Conservation (phyloP, 2,888 invertebrate genomes). For the Hirtodrosophila confusa region DNA sequence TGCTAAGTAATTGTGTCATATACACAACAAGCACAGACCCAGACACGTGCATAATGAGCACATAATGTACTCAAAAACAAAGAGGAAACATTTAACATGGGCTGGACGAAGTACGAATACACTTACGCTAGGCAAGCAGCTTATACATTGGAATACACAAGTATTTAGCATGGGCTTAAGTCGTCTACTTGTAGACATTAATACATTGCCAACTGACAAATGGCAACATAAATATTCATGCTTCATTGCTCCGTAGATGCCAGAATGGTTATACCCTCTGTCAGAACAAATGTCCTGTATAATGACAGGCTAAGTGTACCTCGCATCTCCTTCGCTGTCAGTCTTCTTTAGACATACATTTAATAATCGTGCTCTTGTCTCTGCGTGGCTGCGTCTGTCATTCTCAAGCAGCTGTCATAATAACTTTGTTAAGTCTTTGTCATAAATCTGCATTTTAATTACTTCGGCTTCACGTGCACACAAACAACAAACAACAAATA, state of each 20-base stretch:
- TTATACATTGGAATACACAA: not conserved
- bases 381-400: constrained; percentile 37
- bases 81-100: not conserved
- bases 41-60: constrained; percentile 62
- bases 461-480: constrained; percentile 39
- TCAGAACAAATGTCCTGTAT: constrained; percentile 17
- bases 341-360: constrained; percentile 11
- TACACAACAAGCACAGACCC: constrained; percentile 32
- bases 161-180: not conserved
- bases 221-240: constrained; percentile 23
- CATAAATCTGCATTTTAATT: constrained; percentile 74
- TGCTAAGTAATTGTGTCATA: constrained; percentile 76
- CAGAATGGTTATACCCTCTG: constrained; percentile 20
- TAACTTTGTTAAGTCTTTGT: constrained; percentile 67
- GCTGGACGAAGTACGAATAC: constrained; percentile 19
- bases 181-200: not conserved
- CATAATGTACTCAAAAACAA: constrained; percentile 27
- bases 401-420: constrained; percentile 57
- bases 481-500: not conserved
- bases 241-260: constrained; percentile 3
- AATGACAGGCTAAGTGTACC: constrained; percentile 37
- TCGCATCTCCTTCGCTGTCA: not conserved
- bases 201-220: not conserved
- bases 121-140: constrained; percentile 9
- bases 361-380: constrained; percentile 22